Evolutionary conservation across 2,113 vertebrate species (phyloP).

Genomic region (Sialia sialis): DNA sequence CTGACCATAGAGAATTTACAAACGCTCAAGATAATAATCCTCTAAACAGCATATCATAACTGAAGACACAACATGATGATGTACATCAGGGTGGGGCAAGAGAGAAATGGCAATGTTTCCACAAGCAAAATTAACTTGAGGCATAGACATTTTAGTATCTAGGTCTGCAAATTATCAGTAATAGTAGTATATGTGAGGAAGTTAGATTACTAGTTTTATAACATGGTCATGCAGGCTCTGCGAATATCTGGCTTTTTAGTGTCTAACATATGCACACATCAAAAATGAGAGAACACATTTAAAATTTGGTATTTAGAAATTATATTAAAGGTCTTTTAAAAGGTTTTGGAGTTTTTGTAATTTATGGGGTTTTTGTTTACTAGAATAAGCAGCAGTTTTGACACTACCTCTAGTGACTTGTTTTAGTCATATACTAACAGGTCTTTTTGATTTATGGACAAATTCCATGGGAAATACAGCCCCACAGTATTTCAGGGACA

Average conservation of each 20-base stretch:
- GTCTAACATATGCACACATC: not conserved
- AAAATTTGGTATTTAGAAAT: not conserved
- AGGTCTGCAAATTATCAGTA: not conserved
- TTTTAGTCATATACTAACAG: not conserved
- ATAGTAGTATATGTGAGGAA: not conserved
- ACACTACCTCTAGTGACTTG: not conserved
- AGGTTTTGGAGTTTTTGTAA: not conserved
- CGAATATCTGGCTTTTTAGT: not conserved
- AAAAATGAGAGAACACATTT: not conserved
- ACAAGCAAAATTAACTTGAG: not conserved
- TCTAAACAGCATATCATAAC: not conserved
- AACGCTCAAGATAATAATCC: not conserved
- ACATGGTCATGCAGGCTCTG: not conserved
- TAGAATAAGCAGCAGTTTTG: not conserved
- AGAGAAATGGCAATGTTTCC: fast-evolving
- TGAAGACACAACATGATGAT: not conserved
- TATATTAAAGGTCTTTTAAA: not conserved
- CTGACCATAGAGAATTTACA: not conserved
- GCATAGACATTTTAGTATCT: not conserved
- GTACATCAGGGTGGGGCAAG: not conserved
- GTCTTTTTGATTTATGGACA: not conserved
- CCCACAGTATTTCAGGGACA: not conserved
- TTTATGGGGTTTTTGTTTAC: not conserved
- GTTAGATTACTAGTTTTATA: not conserved
- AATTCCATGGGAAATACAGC: not conserved